Base-by-base conservation (phyloP, 2,113 vertebrate genomes). In the Quiscalus mexicanus region DNA sequence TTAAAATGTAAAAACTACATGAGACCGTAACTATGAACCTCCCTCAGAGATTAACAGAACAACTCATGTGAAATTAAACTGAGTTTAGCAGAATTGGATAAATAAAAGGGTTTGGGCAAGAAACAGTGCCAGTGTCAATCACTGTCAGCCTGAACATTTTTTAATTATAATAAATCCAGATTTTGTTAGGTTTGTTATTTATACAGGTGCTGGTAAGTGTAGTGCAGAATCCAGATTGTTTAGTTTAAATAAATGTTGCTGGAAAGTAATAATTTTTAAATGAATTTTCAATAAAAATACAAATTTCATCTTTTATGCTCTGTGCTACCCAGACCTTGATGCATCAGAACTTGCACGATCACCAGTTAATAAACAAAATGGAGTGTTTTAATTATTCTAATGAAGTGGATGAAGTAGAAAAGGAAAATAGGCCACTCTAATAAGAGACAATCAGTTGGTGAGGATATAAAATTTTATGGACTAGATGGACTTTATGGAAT, bases 321-420 rank as follows among this genome's bases (percentile, higher is more conserved):
- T 42, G n/a, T 80, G 42, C 19, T 58, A 11, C 18, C 2, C 33
- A 52, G 79, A 31, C 18, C 24, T 52, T 49, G 41, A 56, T 5
- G 2, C 41, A 20, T 47, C 45, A 23, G 33, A 21, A 53, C 7
- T 58, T 73, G 31, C 7, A 7, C 0, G 0, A 70, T 55, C 56
- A 47, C 49, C 22, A 62, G 37, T 69, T 86, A 20, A 52, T 81
- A 35, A 80, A 86, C 9, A 23, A 62, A 84, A 74, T 2, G 1
- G 11, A 86, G 50, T 88, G 23, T 4, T 90, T 84, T 77, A 65
- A 85, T 95, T 93, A 62, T 58, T 37, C 31, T 80, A 69, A 86
- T 77, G 47, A 91, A 94, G 30, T 35, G 31, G 33, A 16, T 53
- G 52, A 89, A 64, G 16, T 22, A 35, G 39, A 68, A 56, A 52